Evolutionary conservation across 2,113 vertebrate species (phyloP), one percentile per base, ranked within the genome.

Genomic region (Pyxicephalus adspersus): DNA sequence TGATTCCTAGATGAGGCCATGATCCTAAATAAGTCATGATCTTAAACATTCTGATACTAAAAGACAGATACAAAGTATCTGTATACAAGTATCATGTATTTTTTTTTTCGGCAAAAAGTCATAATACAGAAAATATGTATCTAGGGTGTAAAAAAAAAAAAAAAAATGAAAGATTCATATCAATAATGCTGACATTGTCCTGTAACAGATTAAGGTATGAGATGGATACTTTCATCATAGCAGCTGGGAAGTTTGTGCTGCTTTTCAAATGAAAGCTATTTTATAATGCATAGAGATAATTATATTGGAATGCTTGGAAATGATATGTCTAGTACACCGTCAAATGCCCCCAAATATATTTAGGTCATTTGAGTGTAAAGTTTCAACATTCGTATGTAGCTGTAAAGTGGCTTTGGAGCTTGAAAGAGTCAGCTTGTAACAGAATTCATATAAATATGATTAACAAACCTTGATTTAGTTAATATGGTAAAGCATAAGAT

Each of bases 201-300:
- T 73, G 26, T 57, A 29, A 54, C 50, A 25, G 23, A n/a, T n/a
- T n/a, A n/a, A 22, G 52, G 13, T 31, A 25, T 65, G 17, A 23
- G 28, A 29, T 17, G 26, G 25, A 26, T 64, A 26, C 26, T 29
- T 64, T 64, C 22, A 23, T 2, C 15, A 25, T 23, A 34, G 18
- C 26, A 31, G 6, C 26, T 65, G 2, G 7, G 16, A 65, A 31
- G 17, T 17, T n/a, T 58, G 8, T 29, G 38, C 38, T 45, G 6
- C 38, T 13, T 45, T 68, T 23, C 45, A 17, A 26, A 11, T 19
- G 23, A 19, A 17, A 16, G 38, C 25, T 11, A 28, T 28, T 19
- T 57, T n/a, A 7, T 38, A 74, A 74, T 38, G 54, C 71, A 58
- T 55, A 60, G 28, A 74, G 55, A 66, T 2, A 6, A 67, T 25